These are phyloP conservation scores for Mythimna impura DNA, from an alignment of 2,888 invertebrate genomes.

Conservation along the genomic window DNA sequence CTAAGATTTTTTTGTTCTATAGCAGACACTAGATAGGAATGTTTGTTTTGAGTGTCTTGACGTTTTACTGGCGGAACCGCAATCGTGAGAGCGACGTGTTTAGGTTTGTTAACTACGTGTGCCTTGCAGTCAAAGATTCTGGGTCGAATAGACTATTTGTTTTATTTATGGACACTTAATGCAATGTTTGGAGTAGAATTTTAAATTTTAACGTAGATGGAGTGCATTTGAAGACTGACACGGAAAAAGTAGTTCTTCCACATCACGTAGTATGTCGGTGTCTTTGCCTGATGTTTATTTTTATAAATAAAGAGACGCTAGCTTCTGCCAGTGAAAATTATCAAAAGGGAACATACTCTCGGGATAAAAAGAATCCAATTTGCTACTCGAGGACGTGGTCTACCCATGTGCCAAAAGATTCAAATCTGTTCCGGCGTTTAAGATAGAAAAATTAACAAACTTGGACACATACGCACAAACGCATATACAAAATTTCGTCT, in stretches of 20 bases:
- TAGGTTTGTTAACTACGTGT: slow-evolving; percentile 21
- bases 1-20: slow-evolving; percentile 5
- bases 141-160: slow-evolving; percentile 14
- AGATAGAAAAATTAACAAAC: no score
- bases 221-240: background rate
- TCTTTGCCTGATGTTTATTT: background rate
- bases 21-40: slow-evolving; percentile 1
- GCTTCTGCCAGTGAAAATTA: no score
- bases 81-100: slow-evolving; percentile 32
- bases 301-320: background rate
- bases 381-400: no score
- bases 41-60: slow-evolving; percentile 33
- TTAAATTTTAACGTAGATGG: slow-evolving; percentile 2
- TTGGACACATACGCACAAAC: no score
- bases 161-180: slow-evolving; percentile 21
- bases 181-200: background rate
- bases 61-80: slow-evolving; percentile 32
- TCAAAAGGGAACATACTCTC: no score
- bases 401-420: no score
- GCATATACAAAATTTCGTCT: no score
- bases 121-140: slow-evolving; percentile 9
- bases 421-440: no score
- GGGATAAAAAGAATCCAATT: no score
- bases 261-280: background rate
- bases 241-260: background rate